These are phyloP conservation scores for Rotaria magnacalcarata DNA, from an alignment of 2,888 invertebrate species.

Conservation along the genomic window DNA sequence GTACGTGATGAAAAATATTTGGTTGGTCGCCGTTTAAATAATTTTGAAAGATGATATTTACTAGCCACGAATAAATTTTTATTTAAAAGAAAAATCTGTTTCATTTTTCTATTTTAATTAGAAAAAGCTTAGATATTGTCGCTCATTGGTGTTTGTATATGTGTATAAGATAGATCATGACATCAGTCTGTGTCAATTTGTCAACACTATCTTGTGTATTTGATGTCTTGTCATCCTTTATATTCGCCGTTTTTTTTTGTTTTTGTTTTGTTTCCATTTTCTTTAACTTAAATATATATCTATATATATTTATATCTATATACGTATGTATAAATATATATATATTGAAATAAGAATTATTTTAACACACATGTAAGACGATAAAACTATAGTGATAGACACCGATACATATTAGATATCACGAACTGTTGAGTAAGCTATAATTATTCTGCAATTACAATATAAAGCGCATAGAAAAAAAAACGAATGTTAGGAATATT, in stretches of 20 bases:
- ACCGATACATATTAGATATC: background rate
- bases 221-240: background rate
- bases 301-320: background rate
- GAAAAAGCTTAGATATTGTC: background rate
- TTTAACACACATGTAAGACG: background rate
- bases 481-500: background rate
- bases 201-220: background rate
- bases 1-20: constrained; percentile 97
- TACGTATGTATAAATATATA: background rate
- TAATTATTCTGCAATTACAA: background rate
- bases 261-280: background rate
- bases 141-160: background rate
- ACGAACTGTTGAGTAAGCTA: background rate
- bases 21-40: constrained; percentile 89
- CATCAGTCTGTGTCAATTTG: background rate
- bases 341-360: background rate
- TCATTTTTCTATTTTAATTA: background rate
- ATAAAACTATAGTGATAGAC: background rate
- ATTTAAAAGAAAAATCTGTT: background rate
- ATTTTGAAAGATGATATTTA: constrained; percentile 69
- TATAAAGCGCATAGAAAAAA: constrained; percentile 29
- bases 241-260: background rate
- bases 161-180: background rate
- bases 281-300: constrained; percentile 4
- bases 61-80: background rate